Base-by-base conservation (phyloP, 1,140 invertebrate species). In the Babylonia areolata region DNA sequence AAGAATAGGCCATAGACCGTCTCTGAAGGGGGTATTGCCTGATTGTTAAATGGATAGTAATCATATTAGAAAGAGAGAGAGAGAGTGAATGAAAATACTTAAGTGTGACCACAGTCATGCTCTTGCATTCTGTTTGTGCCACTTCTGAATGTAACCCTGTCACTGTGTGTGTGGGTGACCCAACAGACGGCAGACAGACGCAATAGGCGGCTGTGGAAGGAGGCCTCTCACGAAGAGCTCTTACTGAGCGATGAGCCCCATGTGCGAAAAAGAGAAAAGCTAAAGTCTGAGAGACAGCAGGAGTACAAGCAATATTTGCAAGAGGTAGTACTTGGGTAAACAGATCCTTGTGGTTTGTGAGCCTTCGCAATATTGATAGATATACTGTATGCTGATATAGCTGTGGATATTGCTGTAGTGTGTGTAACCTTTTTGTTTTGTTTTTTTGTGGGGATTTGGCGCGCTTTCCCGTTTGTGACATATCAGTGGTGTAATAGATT, bases 281-380 rank as follows among this genome's bases (percentile, higher is more conserved):
- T 71, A 28, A 79, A 35, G 33, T 31, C 71, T 42, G 75, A 79
- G 35, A 85, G 73, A 85, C 75, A 77, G 15, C 54, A 35, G 35
- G 71, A 85, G 54, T 75, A 79, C 39, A 77, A 35, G 20, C 35
- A 31, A 40, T 46, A 75, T 46, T 71, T 85, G n/a, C 71, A 42
- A 31, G 69, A 77, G 39, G 46, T 78, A 82, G 46, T 78, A 82
- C 69, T n/a, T 37, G 64, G 64, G 81, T 86, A 87, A 89, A 51
- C 17, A 51, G 9, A 51, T 17, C 46, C 46, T 64, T n/a, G 28
- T 46, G 23, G 35, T 33, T 17, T 28, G 42, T 39, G 64, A 9
- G 54, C 46, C 35, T 73, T 64, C 11, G 39, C 31, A 40, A 20
- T 35, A 35, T 28, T n/a, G n/a, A n/a, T n/a, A n/a, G n/a, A n/a